Evolutionary conservation across 2,888 invertebrate species (phyloP).

Genomic region (Athalia rosae): DNA sequence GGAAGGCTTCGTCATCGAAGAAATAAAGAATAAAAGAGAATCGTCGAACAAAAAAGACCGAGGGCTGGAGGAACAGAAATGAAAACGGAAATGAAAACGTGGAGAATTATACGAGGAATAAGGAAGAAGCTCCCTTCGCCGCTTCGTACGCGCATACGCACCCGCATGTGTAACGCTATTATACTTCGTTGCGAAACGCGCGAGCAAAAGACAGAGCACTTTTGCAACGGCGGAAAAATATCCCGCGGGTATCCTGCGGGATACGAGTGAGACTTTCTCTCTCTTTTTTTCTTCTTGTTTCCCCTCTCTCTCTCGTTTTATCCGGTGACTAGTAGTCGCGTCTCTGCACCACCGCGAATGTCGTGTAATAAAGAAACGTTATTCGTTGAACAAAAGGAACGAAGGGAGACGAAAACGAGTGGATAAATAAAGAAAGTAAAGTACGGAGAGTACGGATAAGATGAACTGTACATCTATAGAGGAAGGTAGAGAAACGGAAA

Average conservation of each 20-base stretch:
- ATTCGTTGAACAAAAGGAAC: background rate
- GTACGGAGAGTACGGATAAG: background rate
- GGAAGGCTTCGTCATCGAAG: constrained; percentile 12
- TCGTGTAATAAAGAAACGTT: constrained; percentile 9
- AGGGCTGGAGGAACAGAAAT: constrained; percentile 17
- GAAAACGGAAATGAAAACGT: background rate
- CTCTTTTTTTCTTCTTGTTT: no score
- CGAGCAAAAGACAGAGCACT: background rate
- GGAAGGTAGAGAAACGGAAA: background rate
- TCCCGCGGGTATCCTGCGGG: background rate
- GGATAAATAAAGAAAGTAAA: background rate
- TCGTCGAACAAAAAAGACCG: background rate
- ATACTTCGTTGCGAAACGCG: background rate
- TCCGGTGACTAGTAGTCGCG: background rate
- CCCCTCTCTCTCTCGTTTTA: no score
- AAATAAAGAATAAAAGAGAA: background rate
- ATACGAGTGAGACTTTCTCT: no score
- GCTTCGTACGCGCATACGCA: background rate
- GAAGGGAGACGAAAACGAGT: no score
- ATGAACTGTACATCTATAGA: background rate
- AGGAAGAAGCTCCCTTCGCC: constrained; percentile 17
- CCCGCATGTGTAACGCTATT: background rate
- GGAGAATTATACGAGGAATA: background rate
- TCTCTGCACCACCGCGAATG: constrained; percentile 7
- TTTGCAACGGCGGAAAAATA: constrained; percentile 13